These are phyloP conservation scores for Zosterops lateralis DNA, from an alignment of 2,113 vertebrate genomes.

Conservation along the genomic window DNA sequence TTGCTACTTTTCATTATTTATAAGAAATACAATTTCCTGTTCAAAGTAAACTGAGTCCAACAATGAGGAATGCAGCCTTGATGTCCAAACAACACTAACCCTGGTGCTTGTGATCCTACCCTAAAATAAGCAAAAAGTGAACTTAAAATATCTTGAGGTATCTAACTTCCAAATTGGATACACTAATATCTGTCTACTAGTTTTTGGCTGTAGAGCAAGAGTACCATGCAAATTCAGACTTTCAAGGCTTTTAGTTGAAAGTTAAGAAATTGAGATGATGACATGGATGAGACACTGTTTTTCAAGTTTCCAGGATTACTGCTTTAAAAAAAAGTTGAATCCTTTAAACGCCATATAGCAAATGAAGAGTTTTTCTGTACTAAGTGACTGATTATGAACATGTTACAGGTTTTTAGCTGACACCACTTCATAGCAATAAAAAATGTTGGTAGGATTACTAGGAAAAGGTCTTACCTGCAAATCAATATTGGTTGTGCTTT, in stretches of 20 bases:
- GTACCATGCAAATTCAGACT: not conserved
- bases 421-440: not conserved
- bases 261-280: not conserved
- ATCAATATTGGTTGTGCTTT: accelerated
- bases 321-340: not conserved
- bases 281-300: not conserved
- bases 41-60: not conserved
- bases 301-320: not conserved
- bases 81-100: not conserved
- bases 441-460: not conserved
- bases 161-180: not conserved
- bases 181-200: not conserved
- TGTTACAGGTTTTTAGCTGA: not conserved
- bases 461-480: not conserved
- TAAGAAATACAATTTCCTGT: not conserved
- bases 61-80: not conserved
- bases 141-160: not conserved
- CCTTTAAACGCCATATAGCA: not conserved
- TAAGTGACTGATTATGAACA: not conserved
- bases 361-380: not conserved
- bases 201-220: not conserved
- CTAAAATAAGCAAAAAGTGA: not conserved
- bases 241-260: not conserved
- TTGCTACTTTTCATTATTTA: not conserved
- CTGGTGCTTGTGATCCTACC: not conserved